Base-by-base conservation (phyloP, 2,888 invertebrate genomes). In the Glyphotaelius pellucidus region DNA sequence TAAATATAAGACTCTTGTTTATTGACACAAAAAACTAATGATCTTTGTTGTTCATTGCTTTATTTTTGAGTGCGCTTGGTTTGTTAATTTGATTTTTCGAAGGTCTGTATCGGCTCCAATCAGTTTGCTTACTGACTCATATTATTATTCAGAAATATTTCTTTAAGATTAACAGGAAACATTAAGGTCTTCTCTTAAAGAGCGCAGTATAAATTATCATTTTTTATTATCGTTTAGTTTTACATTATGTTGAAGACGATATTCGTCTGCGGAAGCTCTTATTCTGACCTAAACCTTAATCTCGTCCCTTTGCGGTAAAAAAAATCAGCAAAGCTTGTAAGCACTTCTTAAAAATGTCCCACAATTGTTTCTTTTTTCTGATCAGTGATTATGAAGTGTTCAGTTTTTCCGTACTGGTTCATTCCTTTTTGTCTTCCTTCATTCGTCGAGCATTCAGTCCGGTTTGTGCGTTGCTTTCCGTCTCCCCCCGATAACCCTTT, bases 61-160 rank as follows among this genome's bases (percentile, higher is more conserved):
- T 67, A 25, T 35, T 52, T 52, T n/a, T 35, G 80, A 67, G 19
- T 5, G 52, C 84, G 90, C 90, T 79, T 90, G 85, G 35, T 67
- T 84, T 52, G 35, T 90, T 84, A 81, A 84, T 90, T 90, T 84
- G 83, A 90, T 90, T 84, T 84, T 90, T 83, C 84, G 35, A 67
- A 90, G 90, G 84, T 90, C 32, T 32, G 47, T 84, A 90, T 90
- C 84, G 52, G 32, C 52, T 25, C 42, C 90, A 79, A 84, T 90
- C 79, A 84, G 90, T 67, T 84, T 35, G 38, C 35, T 84, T 31
- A 1, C 25, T 32, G 80, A 79, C 25, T 67, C 67, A 67, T 25
- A 2, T 52, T 52, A 47, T 47, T 47, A 2, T 47, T 14, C 52
- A 52, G 52, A 52, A 52, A 52, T 15, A 3, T 14, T 15, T 52